Evolutionary conservation across 2,888 invertebrate genomes (phyloP).

Genomic region (Caenorhabditis sp.): DNA sequence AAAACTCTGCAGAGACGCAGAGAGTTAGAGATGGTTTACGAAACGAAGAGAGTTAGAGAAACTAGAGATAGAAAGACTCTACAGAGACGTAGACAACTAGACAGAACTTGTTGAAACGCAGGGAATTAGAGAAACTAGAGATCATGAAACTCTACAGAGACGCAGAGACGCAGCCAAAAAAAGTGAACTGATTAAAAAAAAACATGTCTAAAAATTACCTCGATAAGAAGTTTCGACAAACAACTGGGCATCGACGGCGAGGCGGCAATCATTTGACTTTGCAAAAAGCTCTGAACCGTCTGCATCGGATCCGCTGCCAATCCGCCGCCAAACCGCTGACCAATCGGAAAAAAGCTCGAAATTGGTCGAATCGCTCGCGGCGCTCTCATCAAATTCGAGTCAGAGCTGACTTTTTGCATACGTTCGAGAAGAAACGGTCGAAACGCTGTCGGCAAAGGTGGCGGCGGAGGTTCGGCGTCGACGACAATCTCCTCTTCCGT

Average conservation of each 20-base stretch:
- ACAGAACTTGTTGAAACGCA: slow-evolving; percentile 1
- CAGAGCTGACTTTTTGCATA: neutral
- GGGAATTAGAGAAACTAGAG: slow-evolving; percentile 6
- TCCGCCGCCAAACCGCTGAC: neutral
- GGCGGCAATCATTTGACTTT: slow-evolving; percentile 18
- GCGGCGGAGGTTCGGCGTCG: slow-evolving; percentile 13
- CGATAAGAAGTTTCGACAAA: slow-evolving; percentile 30
- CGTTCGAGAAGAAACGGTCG: neutral
- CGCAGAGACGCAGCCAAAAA: too few species aligned
- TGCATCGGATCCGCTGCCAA: slow-evolving; percentile 22
- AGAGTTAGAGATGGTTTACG: too few species aligned
- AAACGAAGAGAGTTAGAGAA: neutral
- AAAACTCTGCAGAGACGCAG: too few species aligned
- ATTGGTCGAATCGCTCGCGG: slow-evolving; percentile 22
- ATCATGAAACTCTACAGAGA: too few species aligned
- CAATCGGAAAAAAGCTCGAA: slow-evolving; percentile 12
- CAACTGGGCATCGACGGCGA: slow-evolving; percentile 35
- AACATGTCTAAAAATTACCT: slow-evolving; percentile 9
- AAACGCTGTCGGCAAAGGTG: neutral
- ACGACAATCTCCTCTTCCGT: neutral
- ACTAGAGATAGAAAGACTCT: neutral
- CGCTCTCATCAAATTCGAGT: slow-evolving; percentile 5
- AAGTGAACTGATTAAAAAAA: neutral
- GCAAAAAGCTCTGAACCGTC: slow-evolving; percentile 34
- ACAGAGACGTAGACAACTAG: neutral